Evolutionary conservation across 2,888 invertebrate genomes (phyloP).

Genomic region (Gryllus longicercus): DNA sequence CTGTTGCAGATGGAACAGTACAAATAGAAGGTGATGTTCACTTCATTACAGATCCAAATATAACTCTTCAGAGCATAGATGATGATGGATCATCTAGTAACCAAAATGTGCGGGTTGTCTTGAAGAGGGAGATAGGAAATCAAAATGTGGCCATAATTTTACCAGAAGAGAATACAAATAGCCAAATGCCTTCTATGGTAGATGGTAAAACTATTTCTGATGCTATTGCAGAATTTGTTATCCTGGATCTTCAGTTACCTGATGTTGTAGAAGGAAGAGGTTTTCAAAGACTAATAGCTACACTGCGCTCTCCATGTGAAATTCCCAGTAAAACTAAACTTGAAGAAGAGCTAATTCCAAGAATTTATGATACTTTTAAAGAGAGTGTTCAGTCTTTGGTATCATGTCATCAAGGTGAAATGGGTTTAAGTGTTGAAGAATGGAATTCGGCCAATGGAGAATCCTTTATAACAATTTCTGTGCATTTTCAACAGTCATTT

Average conservation of each 20-base stretch:
- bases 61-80: slow-evolving; percentile 44
- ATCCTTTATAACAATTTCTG: slow-evolving; percentile 47
- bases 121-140: slow-evolving; percentile 35
- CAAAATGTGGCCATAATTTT: slow-evolving; percentile 45
- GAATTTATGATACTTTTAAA: slow-evolving; percentile 48
- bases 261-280: slow-evolving; percentile 50
- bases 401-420: slow-evolving; percentile 43
- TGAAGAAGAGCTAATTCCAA: slow-evolving; percentile 51
- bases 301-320: slow-evolving; percentile 49
- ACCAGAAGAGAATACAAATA: slow-evolving; percentile 43
- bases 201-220: slow-evolving; percentile 49
- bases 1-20: slow-evolving; percentile 47
- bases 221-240: slow-evolving; percentile 50
- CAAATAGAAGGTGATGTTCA: slow-evolving; percentile 48
- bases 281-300: slow-evolving; percentile 50
- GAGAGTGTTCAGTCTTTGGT: slow-evolving; percentile 45
- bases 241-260: slow-evolving; percentile 50
- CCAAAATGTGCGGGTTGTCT: slow-evolving; percentile 33
- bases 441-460: slow-evolving; percentile 47
- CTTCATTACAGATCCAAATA: slow-evolving; percentile 47
- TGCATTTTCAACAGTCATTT: slow-evolving; percentile 45
- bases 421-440: slow-evolving; percentile 50
- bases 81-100: slow-evolving; percentile 41
- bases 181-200: slow-evolving; percentile 26
- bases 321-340: slow-evolving; percentile 50